Conservation (phyloP, 2,888 invertebrate genomes). For the Busseola fusca region DNA sequence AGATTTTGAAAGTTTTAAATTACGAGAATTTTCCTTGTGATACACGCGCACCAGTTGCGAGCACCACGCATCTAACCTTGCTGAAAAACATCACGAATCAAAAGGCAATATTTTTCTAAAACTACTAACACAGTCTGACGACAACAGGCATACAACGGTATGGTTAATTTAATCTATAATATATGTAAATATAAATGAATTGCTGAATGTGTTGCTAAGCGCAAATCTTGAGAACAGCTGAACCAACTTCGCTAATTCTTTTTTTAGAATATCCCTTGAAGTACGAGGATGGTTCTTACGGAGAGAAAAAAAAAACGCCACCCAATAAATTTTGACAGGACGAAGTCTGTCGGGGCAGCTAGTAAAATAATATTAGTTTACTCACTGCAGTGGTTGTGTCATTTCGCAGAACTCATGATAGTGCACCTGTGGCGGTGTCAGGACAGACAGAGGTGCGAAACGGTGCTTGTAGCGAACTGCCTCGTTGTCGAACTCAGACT, state of each 20-base stretch:
- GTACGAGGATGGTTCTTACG: too few relatives aligned
- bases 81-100: background rate
- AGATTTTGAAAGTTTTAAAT: too few relatives aligned
- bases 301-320: too few relatives aligned
- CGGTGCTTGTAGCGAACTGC: slow-evolving; percentile 98
- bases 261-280: too few relatives aligned
- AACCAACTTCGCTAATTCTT: too few relatives aligned
- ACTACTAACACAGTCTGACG: background rate
- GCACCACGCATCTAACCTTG: background rate
- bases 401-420: slow-evolving; percentile 96
- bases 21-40: too few relatives aligned
- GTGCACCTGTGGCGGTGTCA: slow-evolving; percentile 96
- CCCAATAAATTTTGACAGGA: too few relatives aligned
- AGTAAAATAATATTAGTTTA: background rate
- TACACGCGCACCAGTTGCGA: background rate
- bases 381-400: slow-evolving; percentile 91
- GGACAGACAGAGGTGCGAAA: slow-evolving; percentile 95
- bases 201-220: too few relatives aligned
- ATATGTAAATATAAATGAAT: too few relatives aligned
- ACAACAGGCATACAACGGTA: background rate
- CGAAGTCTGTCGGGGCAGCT: too few relatives aligned
- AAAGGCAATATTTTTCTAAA: background rate
- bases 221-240: too few relatives aligned
- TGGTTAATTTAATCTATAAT: background rate
- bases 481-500: slow-evolving; percentile 97